Conservation (phyloP, 2,797 vertebrate genomes). For the Acanthopagrus latus region DNA sequence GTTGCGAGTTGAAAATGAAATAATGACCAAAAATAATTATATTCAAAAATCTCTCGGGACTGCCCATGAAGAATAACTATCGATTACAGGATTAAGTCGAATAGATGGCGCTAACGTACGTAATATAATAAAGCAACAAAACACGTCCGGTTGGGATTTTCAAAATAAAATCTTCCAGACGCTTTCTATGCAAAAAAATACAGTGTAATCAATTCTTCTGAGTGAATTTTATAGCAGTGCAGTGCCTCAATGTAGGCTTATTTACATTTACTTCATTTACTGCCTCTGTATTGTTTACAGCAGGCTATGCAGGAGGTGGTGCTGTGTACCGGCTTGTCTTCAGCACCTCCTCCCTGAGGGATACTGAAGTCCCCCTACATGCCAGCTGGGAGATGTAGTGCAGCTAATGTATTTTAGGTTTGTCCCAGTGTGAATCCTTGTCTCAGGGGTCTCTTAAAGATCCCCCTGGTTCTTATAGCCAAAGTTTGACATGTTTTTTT, state of each 20-base stretch:
- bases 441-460: neutral
- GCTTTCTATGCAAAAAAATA: neutral
- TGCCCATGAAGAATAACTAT: fast-evolving
- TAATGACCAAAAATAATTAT: neutral
- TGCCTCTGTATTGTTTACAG: neutral
- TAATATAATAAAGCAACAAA: neutral
- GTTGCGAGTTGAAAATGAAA: neutral
- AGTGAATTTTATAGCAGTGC: neutral
- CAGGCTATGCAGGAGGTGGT: neutral
- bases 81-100: neutral
- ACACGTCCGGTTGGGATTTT: neutral
- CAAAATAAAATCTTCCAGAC: conserved; percentile 36
- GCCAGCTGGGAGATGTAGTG: conserved; percentile 41
- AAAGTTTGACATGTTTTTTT: neutral
- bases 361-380: neutral
- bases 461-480: neutral
- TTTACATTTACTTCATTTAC: too few species aligned
- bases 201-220: neutral
- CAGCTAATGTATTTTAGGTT: neutral
- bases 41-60: fast-evolving
- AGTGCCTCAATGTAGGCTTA: neutral
- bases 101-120: neutral
- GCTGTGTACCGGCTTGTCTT: neutral
- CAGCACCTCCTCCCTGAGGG: neutral
- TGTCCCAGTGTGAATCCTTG: neutral